Conservation (phyloP, 1,140 invertebrate species). For the Neodiprion pinetum region DNA sequence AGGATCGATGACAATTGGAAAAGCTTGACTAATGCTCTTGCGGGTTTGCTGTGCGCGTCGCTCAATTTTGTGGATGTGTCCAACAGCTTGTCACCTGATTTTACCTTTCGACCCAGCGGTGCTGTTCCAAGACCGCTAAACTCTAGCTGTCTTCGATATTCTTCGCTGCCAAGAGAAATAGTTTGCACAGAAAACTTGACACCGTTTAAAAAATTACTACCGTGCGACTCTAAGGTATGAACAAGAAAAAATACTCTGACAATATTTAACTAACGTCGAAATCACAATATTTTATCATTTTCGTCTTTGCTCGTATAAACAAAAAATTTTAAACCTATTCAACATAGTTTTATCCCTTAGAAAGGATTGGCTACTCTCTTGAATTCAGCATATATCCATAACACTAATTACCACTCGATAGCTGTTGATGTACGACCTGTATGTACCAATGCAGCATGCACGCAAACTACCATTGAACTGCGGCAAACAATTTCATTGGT, state of each 20-base stretch:
- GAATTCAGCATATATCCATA: constrained; percentile 91
- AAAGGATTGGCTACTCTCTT: constrained; percentile 84
- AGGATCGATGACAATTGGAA: constrained; percentile 86
- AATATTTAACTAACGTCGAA: background rate
- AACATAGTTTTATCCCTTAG: constrained; percentile 54
- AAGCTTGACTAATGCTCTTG: constrained; percentile 86
- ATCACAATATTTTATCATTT: constrained; percentile 19
- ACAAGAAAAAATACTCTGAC: background rate
- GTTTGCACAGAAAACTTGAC: constrained; percentile 99
- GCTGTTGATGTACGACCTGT: constrained; percentile 84
- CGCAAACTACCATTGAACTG: constrained; percentile 74
- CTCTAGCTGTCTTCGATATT: constrained; percentile 77
- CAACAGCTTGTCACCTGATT: constrained; percentile 85
- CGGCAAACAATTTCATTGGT: constrained; percentile 86
- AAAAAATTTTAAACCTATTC: constrained; percentile 5
- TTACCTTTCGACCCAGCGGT: constrained; percentile 81
- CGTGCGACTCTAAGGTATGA: constrained; percentile 82
- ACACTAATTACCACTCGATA: constrained; percentile 92
- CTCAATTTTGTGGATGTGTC: constrained; percentile 94
- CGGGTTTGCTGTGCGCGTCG: constrained; percentile 94
- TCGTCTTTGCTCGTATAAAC: background rate
- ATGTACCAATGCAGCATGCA: constrained; percentile 74
- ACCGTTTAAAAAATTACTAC: constrained; percentile 96
- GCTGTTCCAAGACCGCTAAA: constrained; percentile 64
- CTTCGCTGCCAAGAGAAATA: constrained; percentile 90